These are phyloP conservation scores for Macrophya alboannulata DNA, from an alignment of 2,888 invertebrate species.

Conservation along the genomic window DNA sequence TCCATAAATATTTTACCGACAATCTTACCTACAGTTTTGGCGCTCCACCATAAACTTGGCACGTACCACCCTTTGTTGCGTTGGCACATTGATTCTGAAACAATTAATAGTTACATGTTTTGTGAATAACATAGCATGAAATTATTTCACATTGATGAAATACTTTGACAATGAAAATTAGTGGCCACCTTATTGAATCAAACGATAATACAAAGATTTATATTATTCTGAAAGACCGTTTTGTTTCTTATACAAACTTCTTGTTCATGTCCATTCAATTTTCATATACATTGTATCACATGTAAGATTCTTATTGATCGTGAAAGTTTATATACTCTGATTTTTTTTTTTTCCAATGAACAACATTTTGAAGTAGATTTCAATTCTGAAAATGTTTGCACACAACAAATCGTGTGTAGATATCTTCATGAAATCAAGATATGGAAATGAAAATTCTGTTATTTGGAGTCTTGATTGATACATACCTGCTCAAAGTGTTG, in stretches of 20 bases:
- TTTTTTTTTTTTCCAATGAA: background rate
- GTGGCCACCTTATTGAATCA: constrained; percentile 8
- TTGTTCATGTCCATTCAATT: constrained; percentile 24
- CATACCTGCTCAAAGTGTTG: constrained; percentile 64
- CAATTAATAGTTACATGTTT: constrained; percentile 35
- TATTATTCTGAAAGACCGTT: background rate
- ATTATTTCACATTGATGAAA: background rate
- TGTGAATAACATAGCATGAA: constrained; percentile 25
- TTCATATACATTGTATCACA: constrained; percentile 20
- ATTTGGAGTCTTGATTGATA: constrained; percentile 67
- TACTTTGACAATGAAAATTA: constrained; percentile 18
- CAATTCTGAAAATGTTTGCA: background rate
- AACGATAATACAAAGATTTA: constrained; percentile 23
- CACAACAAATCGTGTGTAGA: background rate
- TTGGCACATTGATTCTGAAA: constrained; percentile 50
- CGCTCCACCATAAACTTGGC: constrained; percentile 42
- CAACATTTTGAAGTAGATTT: background rate
- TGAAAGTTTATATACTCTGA: background rate
- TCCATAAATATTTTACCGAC: constrained; percentile 21
- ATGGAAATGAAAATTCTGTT: constrained; percentile 56
- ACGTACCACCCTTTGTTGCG: constrained; percentile 48
- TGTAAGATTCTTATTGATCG: background rate
- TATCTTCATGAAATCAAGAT: constrained; percentile 17
- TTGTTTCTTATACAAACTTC: constrained; percentile 6
- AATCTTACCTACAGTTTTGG: constrained; percentile 45